phyloP scores from a whole-genome alignment of 2,113 vertebrate genomes.

The Octodon degus region DNA sequence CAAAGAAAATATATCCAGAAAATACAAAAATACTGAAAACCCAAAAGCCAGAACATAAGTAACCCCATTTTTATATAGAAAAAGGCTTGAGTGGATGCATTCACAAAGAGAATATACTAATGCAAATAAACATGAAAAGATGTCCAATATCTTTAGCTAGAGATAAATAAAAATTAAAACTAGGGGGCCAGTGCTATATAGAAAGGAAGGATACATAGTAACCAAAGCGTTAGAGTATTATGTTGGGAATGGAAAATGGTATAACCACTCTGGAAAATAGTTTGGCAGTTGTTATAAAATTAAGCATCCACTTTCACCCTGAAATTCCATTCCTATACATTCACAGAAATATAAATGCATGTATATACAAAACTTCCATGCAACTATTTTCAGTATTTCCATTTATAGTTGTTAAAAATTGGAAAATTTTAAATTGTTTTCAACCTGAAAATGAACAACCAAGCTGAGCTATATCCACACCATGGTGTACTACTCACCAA shows the following conservation, averaged over 20 bases:
- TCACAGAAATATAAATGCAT: conserved; percentile 7
- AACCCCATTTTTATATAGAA: neutral
- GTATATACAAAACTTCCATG: neutral
- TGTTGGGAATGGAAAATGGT: neutral
- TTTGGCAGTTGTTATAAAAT: neutral
- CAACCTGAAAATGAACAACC: neutral
- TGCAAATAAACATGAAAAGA: neutral
- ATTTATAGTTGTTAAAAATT: neutral
- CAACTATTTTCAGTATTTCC: neutral
- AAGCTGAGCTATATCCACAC: neutral
- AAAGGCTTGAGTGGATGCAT: neutral
- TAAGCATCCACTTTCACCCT: neutral
- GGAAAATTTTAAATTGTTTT: neutral
- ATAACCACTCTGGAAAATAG: neutral
- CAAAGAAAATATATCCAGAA: neutral
- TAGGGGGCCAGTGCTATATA: neutral
- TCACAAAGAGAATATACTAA: neutral
- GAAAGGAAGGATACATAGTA: neutral
- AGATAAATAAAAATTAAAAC: neutral
- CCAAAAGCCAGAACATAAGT: neutral
- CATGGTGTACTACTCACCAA: neutral
- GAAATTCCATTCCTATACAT: neutral
- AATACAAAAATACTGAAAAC: neutral
- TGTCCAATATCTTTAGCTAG: neutral
- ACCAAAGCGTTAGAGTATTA: neutral